phyloP scores from a whole-genome alignment of 2,797 vertebrate species.

The Microctenopoma stevenorrisi region DNA sequence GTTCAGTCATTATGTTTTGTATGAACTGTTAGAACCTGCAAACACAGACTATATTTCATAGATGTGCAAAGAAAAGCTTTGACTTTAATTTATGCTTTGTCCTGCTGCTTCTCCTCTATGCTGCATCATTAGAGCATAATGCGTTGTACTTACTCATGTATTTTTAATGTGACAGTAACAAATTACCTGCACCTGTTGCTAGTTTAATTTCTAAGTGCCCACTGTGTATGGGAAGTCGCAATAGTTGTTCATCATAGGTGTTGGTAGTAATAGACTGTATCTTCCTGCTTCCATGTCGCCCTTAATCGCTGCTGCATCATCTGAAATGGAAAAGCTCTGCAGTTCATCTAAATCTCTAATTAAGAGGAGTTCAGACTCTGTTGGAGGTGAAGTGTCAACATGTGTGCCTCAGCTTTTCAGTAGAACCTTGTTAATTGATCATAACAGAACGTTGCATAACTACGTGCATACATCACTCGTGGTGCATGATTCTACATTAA shows the following conservation, averaged over 20 bases:
- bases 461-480: too few species aligned
- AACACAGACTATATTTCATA: slow-evolving; percentile 10
- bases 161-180: slow-evolving; percentile 54
- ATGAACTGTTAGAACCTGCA: slow-evolving; percentile 22
- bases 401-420: not conserved
- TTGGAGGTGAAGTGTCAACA: slow-evolving; percentile 10
- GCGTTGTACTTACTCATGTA: slow-evolving; percentile 36
- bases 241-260: slow-evolving; percentile 18
- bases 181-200: slow-evolving; percentile 46
- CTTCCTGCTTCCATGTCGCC: not conserved
- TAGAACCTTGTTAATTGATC: not conserved
- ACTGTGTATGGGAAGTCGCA: slow-evolving; percentile 18
- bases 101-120: not conserved
- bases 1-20: not conserved
- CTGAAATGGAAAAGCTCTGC: slow-evolving; percentile 24
- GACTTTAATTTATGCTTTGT: slow-evolving; percentile 20
- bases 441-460: not conserved
- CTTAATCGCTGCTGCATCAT: not conserved
- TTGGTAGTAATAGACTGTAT: not conserved
- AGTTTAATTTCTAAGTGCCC: slow-evolving; percentile 17
- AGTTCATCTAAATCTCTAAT: slow-evolving; percentile 56
- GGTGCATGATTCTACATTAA: too few species aligned
- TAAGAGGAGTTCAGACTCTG: slow-evolving; percentile 48
- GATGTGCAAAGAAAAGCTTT: not conserved
- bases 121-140: slow-evolving; percentile 15